Evolutionary conservation across 2,888 invertebrate genomes (phyloP).

Genomic region (Trachelus stipa): DNA sequence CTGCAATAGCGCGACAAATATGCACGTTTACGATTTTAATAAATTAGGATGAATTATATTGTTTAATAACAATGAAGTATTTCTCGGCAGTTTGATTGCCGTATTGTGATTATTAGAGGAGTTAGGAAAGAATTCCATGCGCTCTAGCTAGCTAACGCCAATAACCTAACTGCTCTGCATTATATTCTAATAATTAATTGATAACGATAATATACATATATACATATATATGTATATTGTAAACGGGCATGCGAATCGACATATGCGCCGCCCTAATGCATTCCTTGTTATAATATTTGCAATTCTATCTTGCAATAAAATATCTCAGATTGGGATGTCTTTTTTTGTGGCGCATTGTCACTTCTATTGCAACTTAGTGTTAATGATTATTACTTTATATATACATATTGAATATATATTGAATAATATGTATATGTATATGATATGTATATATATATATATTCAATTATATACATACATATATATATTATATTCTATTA

Average conservation of each 20-base stretch:
- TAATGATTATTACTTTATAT: constrained; percentile 6
- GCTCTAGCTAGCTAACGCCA: constrained; percentile 47
- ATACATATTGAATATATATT: constrained; percentile 25
- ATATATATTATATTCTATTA: constrained; percentile 21
- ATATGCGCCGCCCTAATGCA: neutral
- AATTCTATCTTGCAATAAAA: constrained; percentile 37
- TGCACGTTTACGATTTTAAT: no score
- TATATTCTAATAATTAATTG: constrained; percentile 43
- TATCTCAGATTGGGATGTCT: constrained; percentile 27
- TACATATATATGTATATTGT: constrained; percentile 14
- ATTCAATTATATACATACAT: constrained; percentile 19
- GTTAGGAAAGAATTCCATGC: constrained; percentile 52
- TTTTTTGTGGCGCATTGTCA: neutral
- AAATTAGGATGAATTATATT: no score
- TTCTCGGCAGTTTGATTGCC: constrained; percentile 45
- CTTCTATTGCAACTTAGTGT: constrained; percentile 8
- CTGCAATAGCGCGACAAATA: constrained; percentile 32
- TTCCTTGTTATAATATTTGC: constrained; percentile 29
- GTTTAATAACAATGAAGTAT: constrained; percentile 26
- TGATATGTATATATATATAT: constrained; percentile 18
- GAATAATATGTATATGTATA: constrained; percentile 16
- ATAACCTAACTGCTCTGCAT: constrained; percentile 49
- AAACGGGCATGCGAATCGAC: constrained; percentile 1
- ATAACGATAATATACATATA: constrained; percentile 34
- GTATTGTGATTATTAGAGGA: constrained; percentile 59